phyloP scores from a whole-genome alignment of 2,888 invertebrate species.

The Lycocerus yunnanus region DNA sequence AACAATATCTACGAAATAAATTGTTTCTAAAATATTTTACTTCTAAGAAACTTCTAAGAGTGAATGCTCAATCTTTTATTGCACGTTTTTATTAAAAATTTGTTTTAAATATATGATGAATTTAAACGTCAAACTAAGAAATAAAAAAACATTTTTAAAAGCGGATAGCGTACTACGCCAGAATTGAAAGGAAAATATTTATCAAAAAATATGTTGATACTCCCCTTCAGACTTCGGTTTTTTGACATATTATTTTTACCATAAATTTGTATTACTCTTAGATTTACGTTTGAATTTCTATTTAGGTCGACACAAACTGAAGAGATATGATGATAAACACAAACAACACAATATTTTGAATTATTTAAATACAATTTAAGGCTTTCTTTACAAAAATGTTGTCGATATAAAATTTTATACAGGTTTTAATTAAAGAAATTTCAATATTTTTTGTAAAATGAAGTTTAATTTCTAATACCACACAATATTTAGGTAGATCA shows the following conservation, averaged over 20 bases:
- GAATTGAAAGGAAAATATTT: background rate
- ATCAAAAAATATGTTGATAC: background rate
- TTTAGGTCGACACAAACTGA: background rate
- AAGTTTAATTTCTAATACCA: background rate
- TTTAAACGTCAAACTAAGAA: background rate
- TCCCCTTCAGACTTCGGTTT: background rate
- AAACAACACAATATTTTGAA: background rate
- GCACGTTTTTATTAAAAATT: background rate
- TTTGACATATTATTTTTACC: conserved; percentile 2
- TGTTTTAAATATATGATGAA: background rate
- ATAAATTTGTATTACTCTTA: background rate
- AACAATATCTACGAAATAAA: background rate
- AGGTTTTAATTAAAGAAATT: background rate
- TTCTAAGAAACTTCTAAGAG: background rate
- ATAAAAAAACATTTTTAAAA: background rate
- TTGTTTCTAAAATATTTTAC: background rate
- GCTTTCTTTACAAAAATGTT: background rate
- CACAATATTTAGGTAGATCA: too few species aligned
- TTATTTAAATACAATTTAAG: background rate
- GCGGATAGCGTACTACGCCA: background rate
- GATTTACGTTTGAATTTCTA: conserved; percentile 1
- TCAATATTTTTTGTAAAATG: background rate
- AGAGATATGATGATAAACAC: conserved; percentile 2
- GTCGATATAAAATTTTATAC: background rate
- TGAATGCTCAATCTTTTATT: background rate